Evolutionary conservation across 1,140 invertebrate species (phyloP).

Genomic region (Zaprionus tsacasi): DNA sequence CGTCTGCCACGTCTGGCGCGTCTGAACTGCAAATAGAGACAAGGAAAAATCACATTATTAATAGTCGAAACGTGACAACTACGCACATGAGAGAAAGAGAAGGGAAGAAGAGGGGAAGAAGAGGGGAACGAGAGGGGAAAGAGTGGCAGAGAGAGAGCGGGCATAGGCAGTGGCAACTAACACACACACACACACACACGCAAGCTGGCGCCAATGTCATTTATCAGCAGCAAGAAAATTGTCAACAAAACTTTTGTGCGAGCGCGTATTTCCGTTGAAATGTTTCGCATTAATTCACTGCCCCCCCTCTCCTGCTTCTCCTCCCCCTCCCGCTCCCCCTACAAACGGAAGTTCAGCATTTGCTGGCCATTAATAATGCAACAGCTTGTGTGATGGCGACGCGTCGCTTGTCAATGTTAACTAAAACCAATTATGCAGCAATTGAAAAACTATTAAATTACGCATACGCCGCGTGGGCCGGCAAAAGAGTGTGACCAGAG

Average conservation of each 20-base stretch:
- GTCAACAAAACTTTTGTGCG: slow-evolving; percentile 47
- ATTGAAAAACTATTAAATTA: slow-evolving; percentile 73
- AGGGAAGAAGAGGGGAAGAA: not conserved
- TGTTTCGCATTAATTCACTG: slow-evolving; percentile 60
- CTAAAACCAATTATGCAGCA: slow-evolving; percentile 76
- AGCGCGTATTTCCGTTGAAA: slow-evolving; percentile 61
- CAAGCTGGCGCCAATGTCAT: slow-evolving; percentile 54
- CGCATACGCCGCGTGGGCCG: slow-evolving; percentile 51
- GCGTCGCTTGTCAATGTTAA: slow-evolving; percentile 64
- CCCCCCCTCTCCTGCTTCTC: not conserved
- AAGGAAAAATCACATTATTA: slow-evolving; percentile 74
- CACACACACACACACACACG: slow-evolving; percentile 12
- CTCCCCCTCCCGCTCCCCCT: too few relatives aligned
- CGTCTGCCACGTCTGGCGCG: slow-evolving; percentile 32
- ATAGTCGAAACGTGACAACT: slow-evolving; percentile 72
- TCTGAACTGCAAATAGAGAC: slow-evolving; percentile 76
- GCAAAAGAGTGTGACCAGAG: not conserved
- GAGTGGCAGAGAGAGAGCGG: too few relatives aligned
- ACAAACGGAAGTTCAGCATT: slow-evolving; percentile 52
- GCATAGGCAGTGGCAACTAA: not conserved
- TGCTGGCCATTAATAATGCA: slow-evolving; percentile 75
- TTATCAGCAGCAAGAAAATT: slow-evolving; percentile 61
- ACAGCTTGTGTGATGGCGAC: slow-evolving; percentile 59
- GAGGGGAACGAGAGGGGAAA: too few relatives aligned
- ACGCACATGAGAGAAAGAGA: slow-evolving; percentile 42